Evolutionary conservation across 2,113 vertebrate genomes (phyloP).

Genomic region (Campylomormyrus tamandua): DNA sequence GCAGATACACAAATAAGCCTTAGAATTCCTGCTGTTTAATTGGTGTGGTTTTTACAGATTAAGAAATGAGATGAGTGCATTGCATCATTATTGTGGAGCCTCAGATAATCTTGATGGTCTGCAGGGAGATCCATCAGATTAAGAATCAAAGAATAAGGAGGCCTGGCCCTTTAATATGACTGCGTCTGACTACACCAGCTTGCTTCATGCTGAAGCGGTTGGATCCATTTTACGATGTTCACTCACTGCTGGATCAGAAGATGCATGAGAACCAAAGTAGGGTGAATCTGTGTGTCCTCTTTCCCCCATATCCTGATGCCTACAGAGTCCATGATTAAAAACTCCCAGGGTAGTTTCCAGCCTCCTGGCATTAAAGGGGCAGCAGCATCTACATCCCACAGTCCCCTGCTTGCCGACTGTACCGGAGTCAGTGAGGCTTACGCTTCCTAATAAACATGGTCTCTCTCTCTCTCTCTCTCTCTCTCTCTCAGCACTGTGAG

Average conservation of each 20-base stretch:
- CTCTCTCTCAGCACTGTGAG: neutral
- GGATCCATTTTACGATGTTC: neutral
- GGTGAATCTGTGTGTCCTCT: neutral
- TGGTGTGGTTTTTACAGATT: neutral
- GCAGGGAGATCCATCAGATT: neutral
- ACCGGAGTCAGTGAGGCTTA: neutral
- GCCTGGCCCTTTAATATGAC: neutral
- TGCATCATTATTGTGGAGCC: neutral
- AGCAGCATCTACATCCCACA: neutral
- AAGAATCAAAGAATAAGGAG: neutral
- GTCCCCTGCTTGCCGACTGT: neutral
- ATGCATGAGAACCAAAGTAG: neutral
- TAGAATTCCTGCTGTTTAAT: neutral
- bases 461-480: neutral
- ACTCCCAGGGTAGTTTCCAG: constrained; percentile 28
- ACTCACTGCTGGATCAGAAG: neutral
- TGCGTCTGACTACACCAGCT: neutral
- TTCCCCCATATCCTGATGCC: constrained; percentile 8
- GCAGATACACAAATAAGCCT: neutral
- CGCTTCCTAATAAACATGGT: neutral
- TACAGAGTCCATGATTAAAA: neutral
- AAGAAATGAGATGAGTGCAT: neutral
- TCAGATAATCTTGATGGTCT: neutral
- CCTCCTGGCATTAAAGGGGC: constrained; percentile 43
- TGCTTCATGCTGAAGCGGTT: neutral